These are phyloP conservation scores for Ranitomeya variabilis DNA, from an alignment of 2,113 vertebrate species.

Conservation along the genomic window DNA sequence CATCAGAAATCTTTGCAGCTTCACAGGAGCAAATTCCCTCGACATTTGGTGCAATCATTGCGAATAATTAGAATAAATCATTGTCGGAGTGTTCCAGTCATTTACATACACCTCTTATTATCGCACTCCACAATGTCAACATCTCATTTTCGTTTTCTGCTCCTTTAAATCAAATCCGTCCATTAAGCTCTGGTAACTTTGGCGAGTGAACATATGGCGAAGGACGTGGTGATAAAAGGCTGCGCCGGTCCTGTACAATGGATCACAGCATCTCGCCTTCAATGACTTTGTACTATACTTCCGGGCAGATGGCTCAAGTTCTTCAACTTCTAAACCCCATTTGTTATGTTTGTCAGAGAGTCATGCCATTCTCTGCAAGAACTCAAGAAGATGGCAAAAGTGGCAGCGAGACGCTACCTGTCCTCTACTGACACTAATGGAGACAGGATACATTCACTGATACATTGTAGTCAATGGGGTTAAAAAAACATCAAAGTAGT, in stretches of 20 bases:
- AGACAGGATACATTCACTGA: not conserved
- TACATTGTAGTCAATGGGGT: not conserved
- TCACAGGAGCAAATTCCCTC: not conserved
- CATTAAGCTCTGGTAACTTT: conserved; percentile 32
- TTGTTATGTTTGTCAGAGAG: conserved; percentile 34
- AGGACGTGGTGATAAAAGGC: conserved; percentile 23
- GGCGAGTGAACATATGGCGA: conserved; percentile 32
- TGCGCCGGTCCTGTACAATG: conserved; percentile 22
- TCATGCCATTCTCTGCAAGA: not conserved
- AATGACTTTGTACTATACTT: conserved; percentile 43
- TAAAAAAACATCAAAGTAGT: not conserved
- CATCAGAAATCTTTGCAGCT: not conserved
- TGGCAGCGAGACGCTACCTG: not conserved
- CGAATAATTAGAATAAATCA: not conserved
- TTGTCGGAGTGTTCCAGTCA: not conserved
- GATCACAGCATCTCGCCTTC: conserved; percentile 24
- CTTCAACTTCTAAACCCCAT: conserved; percentile 31
- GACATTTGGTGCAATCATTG: not conserved
- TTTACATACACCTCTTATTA: not conserved
- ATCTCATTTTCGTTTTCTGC: too few relatives aligned
- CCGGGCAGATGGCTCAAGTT: conserved; percentile 37
- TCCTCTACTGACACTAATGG: not conserved
- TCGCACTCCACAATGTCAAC: not conserved
- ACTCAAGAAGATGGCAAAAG: not conserved
- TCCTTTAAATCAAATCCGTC: conserved; percentile 1